Evolutionary conservation across 2,888 invertebrate species (phyloP).

Genomic region (Cheilosia urbana): DNA sequence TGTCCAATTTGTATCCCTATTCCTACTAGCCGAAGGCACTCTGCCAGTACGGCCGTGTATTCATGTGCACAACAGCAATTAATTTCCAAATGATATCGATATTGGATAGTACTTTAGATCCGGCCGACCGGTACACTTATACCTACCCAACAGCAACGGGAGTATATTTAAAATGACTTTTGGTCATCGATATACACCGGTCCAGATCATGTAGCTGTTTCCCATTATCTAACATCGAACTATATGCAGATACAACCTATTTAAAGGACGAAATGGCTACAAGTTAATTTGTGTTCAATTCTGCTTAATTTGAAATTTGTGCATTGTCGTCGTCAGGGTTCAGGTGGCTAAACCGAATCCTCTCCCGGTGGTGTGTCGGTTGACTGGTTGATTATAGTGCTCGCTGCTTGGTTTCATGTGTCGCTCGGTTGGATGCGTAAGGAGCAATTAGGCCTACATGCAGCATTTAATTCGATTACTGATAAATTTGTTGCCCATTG

Average conservation of each 20-base stretch:
- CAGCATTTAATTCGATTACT: conserved; percentile 64
- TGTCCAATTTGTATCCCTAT: background rate
- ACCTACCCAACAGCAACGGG: conserved; percentile 3
- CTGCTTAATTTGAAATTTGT: conserved; percentile 42
- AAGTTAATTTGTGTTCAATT: conserved; percentile 53
- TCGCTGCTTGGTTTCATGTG: conserved; percentile 15
- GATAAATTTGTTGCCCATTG: conserved; percentile 56
- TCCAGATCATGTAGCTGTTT: conserved; percentile 17
- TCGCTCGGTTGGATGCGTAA: conserved; percentile 15
- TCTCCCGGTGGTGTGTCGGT: conserved; percentile 1
- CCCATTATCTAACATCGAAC: conserved; percentile 1
- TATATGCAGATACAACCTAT: conserved; percentile 7
- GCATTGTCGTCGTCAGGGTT: conserved; percentile 36
- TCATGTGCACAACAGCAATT: conserved; percentile 53
- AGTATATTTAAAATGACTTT: conserved; percentile 44
- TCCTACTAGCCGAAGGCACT: background rate
- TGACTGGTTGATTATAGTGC: conserved; percentile 14
- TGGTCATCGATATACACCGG: conserved; percentile 48
- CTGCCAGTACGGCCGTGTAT: conserved; percentile 8
- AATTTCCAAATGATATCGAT: conserved; percentile 65
- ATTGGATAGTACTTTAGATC: conserved; percentile 13
- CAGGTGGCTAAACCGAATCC: conserved; percentile 12
- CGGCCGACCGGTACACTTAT: conserved; percentile 10
- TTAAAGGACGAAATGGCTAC: conserved; percentile 22
- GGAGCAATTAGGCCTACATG: conserved; percentile 51